Conservation (phyloP, 2,113 vertebrate species). For the Psettodes erumei region DNA sequence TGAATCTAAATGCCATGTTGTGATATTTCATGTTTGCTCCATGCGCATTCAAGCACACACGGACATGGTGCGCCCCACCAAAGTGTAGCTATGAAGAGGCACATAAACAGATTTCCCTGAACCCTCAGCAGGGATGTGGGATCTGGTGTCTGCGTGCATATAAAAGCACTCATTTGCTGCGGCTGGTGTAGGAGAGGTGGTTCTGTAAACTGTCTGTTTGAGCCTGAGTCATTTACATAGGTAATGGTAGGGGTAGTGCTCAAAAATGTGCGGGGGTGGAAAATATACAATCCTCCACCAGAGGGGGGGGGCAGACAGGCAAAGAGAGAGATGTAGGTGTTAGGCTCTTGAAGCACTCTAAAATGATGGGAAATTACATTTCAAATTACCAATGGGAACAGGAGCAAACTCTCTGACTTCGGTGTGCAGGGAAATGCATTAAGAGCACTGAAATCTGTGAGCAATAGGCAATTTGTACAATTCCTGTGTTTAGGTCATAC, state of each 20-base stretch:
- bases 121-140: conserved; percentile 11
- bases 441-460: conserved; percentile 55
- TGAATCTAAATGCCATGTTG: not conserved
- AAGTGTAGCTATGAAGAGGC: conserved; percentile 4
- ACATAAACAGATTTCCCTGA: conserved; percentile 18
- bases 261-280: conserved; percentile 74
- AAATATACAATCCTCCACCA: conserved; percentile 70
- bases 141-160: conserved; percentile 30
- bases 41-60: not conserved
- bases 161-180: conserved; percentile 61
- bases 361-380: conserved; percentile 80
- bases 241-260: conserved; percentile 78
- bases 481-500: conserved; percentile 51
- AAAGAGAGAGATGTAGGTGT: conserved; percentile 70
- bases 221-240: conserved; percentile 77
- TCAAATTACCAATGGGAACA: conserved; percentile 76
- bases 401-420: conserved; percentile 68
- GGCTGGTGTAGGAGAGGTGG: conserved; percentile 54
- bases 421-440: conserved; percentile 61
- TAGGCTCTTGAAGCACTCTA: conserved; percentile 73
- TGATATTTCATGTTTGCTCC: not conserved
- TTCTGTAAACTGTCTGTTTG: conserved; percentile 64
- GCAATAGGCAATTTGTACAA: conserved; percentile 60
- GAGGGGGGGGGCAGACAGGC: conserved; percentile 41
- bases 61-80: too few species aligned